Percentiles rank a stretch among this genome's conserved stretches.
phyloP scores from a whole-genome alignment of 92 coral and sea anemone genomes.

The Muricea muricata region DNA sequence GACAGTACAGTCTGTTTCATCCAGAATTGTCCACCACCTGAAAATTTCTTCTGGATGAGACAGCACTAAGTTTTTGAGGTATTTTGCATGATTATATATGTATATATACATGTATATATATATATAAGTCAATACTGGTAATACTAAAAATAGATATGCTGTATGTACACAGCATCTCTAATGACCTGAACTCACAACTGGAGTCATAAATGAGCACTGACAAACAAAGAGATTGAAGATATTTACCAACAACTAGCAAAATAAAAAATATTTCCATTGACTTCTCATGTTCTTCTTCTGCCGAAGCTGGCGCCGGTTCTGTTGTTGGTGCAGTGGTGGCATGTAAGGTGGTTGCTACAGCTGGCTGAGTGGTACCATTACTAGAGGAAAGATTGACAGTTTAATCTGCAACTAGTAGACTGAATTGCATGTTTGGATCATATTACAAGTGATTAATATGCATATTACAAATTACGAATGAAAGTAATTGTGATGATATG shows the following conservation, averaged over 20 bases:
- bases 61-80: too few relatives aligned
- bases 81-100: too few relatives aligned
- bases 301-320: slow-evolving; percentile 80
- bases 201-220: neutral
- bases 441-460: too few relatives aligned
- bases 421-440: too few relatives aligned
- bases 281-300: slow-evolving; percentile 95
- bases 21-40: too few relatives aligned
- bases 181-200: neutral
- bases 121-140: slow-evolving; percentile 60
- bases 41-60: too few relatives aligned
- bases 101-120: slow-evolving; percentile 79
- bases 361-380: slow-evolving; percentile 61
- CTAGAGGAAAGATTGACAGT: neutral
- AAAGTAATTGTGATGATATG: too few relatives aligned
- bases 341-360: slow-evolving; percentile 47
- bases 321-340: slow-evolving; percentile 54
- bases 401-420: neutral
- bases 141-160: neutral
- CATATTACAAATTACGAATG: too few relatives aligned
- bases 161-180: neutral
- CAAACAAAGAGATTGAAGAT: neutral
- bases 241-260: slow-evolving; percentile 94
- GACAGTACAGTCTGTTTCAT: too few relatives aligned
- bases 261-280: slow-evolving; percentile 98